These are phyloP conservation scores for Apeltes quadracus DNA, from an alignment of 2,113 vertebrate species.

Conservation along the genomic window DNA sequence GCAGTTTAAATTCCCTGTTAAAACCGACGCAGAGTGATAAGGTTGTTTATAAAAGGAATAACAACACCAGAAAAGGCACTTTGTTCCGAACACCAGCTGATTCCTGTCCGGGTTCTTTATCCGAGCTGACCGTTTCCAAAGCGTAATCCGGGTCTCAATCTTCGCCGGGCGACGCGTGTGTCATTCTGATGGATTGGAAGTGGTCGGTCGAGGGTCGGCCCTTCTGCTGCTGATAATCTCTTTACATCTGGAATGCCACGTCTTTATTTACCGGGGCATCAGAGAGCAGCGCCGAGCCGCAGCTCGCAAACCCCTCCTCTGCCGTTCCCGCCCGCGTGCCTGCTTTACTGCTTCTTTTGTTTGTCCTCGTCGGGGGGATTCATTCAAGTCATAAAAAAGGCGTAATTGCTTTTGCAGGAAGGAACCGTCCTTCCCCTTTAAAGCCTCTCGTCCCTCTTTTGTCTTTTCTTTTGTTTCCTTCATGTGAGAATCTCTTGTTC, in stretches of 20 bases:
- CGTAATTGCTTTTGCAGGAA: conserved; percentile 46
- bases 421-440: conserved; percentile 34
- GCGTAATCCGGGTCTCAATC: conserved; percentile 49
- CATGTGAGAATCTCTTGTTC: conserved; percentile 21
- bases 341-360: conserved; percentile 49
- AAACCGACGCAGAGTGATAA: neutral
- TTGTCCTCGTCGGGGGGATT: conserved; percentile 47
- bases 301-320: conserved; percentile 6
- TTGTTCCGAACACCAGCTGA: neutral
- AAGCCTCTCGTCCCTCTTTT: conserved; percentile 20
- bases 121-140: conserved; percentile 35
- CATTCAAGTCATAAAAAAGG: conserved; percentile 46
- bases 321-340: conserved; percentile 6
- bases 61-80: neutral
- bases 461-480: conserved; percentile 32
- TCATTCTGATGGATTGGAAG: conserved; percentile 49
- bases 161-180: conserved; percentile 16
- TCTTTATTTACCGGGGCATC: conserved; percentile 40
- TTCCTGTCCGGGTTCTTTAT: neutral
- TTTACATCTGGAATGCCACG: conserved; percentile 51
- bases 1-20: neutral
- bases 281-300: neutral
- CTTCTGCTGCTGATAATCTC: conserved; percentile 61
- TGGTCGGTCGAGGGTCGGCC: conserved; percentile 32
- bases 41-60: neutral